Conservation (phyloP, 2,888 invertebrate genomes). For the Sericinus montela region DNA sequence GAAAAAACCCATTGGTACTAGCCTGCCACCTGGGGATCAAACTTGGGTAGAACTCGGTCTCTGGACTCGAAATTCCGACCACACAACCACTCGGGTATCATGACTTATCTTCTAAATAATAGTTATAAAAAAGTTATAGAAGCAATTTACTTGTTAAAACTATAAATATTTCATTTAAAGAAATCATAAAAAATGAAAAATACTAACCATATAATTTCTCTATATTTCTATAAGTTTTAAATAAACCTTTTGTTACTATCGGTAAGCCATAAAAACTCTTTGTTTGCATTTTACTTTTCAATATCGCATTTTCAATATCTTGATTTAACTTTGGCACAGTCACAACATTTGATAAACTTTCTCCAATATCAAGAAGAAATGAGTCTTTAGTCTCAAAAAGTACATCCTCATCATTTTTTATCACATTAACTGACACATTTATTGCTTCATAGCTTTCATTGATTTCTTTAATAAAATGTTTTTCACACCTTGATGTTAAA, state of each 20-base stretch:
- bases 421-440: slow-evolving; percentile 72
- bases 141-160: too few relatives aligned
- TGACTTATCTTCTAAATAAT: too few relatives aligned
- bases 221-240: slow-evolving; percentile 88
- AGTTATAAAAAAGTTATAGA: too few relatives aligned
- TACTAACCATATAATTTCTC: slow-evolving; percentile 88
- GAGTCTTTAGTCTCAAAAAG: slow-evolving; percentile 65
- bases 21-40: too few relatives aligned
- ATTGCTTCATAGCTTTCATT: slow-evolving; percentile 70
- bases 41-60: too few relatives aligned
- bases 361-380: slow-evolving; percentile 59
- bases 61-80: too few relatives aligned
- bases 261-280: slow-evolving; percentile 89
- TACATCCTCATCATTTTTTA: slow-evolving; percentile 37
- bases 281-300: slow-evolving; percentile 22
- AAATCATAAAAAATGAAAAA: background rate
- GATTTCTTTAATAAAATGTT: slow-evolving; percentile 41
- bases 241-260: slow-evolving; percentile 81
- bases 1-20: too few relatives aligned
- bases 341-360: slow-evolving; percentile 26
- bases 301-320: background rate
- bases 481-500: slow-evolving; percentile 29
- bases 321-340: background rate
- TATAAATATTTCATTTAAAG: too few relatives aligned
- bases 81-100: too few relatives aligned